Conservation (phyloP, 1,140 invertebrate genomes). For the Euborellia annulipes region DNA sequence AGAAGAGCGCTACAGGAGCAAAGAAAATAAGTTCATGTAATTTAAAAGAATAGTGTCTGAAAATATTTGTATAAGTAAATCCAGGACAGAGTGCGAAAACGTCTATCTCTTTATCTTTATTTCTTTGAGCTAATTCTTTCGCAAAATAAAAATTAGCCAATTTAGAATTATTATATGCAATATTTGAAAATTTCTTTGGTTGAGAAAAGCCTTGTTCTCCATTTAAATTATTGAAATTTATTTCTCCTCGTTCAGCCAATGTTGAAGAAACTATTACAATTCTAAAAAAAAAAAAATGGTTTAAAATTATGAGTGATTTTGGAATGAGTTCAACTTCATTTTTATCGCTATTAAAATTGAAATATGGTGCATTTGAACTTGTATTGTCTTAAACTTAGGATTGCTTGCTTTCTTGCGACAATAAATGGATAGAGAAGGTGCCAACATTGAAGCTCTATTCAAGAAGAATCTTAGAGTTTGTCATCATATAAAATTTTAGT, state of each 20-base stretch:
- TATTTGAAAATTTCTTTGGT: conserved; percentile 32
- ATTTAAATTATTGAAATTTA: conserved; percentile 59
- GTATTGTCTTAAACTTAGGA: no score
- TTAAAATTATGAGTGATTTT: no score
- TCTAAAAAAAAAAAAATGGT: conserved; percentile 24
- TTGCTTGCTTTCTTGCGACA: no score
- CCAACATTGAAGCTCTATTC: no score
- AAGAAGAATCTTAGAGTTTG: no score
- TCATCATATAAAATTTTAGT: no score
- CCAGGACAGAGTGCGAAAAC: conserved; percentile 70
- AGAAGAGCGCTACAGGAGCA: conserved; percentile 48
- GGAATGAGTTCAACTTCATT: no score
- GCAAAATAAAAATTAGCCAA: conserved; percentile 58
- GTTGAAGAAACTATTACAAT: conserved; percentile 38
- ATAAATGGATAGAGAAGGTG: no score
- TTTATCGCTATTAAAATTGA: no score
- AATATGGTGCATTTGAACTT: no score
- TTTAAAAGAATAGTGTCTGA: conserved; percentile 44
- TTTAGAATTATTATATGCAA: conserved; percentile 65
- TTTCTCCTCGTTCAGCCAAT: conserved; percentile 39
- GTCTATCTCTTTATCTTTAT: conserved; percentile 40
- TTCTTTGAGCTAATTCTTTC: conserved; percentile 38
- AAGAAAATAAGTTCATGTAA: conserved; percentile 56
- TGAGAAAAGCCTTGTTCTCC: conserved; percentile 31
- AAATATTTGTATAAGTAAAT: conserved; percentile 63